Base-by-base conservation (phyloP, 2,113 vertebrate genomes). In the Spermophilus dauricus region DNA sequence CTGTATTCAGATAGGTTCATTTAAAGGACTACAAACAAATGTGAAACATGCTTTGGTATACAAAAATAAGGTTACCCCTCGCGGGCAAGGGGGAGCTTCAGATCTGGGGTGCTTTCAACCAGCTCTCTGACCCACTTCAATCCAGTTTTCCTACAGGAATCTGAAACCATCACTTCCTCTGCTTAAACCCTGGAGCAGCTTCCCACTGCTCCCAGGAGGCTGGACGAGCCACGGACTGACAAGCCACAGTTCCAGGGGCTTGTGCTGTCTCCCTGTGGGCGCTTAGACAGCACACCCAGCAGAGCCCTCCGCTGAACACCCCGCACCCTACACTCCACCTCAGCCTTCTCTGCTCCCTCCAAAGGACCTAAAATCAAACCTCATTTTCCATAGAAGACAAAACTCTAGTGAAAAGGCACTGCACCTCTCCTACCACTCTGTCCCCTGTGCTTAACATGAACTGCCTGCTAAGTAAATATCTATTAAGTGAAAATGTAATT, bases 171-270 rank as follows among this genome's bases (percentile, higher is more conserved):
- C n/a, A 26, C n/a, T 24, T 24, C 76, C 22, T 77, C 76, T 48
- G 24, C 86, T 45, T 67, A 53, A 58, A 51, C 56, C 61, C n/a
- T 11, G 37, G 17, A 58, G 20, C 5, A 70, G 75, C 30, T 93
- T 82, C 45, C 87, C 78, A 51, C 10, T 13, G 2, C 37, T 58
- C 84, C n/a, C 28, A 34, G 30, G 73, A 85, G 70, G 73, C 45
- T 17, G 13, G 42, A 58, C 0, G 1, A 70, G 51, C n/a, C 1
- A 3, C 2, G 22, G 72, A n/a, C 7, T 0, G 26, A 28, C 28
- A 12, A 53, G 56, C 22, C 22, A 18, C 0, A 56, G 37, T 58
- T 24, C 4, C 20, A 0, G 9, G 2, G 20, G 32, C 30, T 12
- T 37, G 17, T 2, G n/a, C 8, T 16, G 37, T 22, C 56, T 58